phyloP scores from a whole-genome alignment of 2,797 vertebrate species.

The Esox masquinongy region DNA sequence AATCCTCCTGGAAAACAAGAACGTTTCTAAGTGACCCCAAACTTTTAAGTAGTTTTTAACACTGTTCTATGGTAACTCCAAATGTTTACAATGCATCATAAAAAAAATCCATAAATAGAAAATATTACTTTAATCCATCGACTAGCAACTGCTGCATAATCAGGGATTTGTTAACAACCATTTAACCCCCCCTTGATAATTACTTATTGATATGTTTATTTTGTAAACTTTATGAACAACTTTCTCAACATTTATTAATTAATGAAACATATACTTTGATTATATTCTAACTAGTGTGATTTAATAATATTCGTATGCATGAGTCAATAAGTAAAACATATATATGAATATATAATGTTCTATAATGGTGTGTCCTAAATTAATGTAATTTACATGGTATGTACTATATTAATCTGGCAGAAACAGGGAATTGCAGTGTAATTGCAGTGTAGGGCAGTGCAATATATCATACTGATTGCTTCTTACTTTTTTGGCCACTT shows the following conservation, averaged over 20 bases:
- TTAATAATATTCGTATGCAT: neutral
- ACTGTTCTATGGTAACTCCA: too few relatives aligned
- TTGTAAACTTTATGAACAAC: too few relatives aligned
- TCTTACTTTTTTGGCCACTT: neutral
- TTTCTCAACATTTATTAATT: too few relatives aligned
- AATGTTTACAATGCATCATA: too few relatives aligned
- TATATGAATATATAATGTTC: neutral
- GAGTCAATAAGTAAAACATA: neutral
- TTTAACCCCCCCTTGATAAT: neutral
- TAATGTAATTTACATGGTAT: too few relatives aligned
- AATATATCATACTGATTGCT: neutral
- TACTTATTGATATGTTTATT: neutral
- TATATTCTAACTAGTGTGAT: neutral
- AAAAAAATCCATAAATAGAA: too few relatives aligned
- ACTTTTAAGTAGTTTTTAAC: too few relatives aligned
- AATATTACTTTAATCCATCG: too few relatives aligned
- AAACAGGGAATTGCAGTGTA: neutral
- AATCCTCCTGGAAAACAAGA: too few relatives aligned
- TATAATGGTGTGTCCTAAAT: neutral
- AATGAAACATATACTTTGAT: too few relatives aligned
- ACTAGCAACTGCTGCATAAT: neutral
- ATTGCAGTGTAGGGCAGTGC: neutral
- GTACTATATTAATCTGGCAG: neutral
- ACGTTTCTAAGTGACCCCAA: too few relatives aligned
- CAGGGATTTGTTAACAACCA: neutral